phyloP scores from a whole-genome alignment of 2,888 invertebrate species.

The Plemyria rubiginata region DNA sequence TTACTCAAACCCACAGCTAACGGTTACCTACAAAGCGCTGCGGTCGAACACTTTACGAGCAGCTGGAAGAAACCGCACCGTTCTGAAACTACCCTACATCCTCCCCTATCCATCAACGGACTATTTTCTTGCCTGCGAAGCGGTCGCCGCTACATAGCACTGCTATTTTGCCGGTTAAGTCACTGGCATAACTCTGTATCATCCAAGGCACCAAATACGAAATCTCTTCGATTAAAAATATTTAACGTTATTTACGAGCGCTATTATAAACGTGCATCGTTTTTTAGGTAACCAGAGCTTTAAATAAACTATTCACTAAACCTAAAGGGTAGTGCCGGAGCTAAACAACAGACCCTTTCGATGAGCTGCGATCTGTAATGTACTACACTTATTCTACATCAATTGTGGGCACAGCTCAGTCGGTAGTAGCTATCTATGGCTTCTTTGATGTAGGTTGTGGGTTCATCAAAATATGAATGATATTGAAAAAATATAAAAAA shows the following conservation, averaged over 20 bases:
- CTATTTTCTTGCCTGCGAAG: background rate
- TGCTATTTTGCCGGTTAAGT: too few relatives aligned
- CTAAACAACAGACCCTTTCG: slow-evolving; percentile 9
- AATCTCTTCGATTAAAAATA: too few relatives aligned
- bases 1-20: background rate
- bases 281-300: background rate
- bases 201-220: too few relatives aligned
- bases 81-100: slow-evolving; percentile 14
- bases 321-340: slow-evolving; percentile 16
- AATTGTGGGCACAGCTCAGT: background rate
- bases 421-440: too few relatives aligned
- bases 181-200: too few relatives aligned
- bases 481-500: too few relatives aligned
- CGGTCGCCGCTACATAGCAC: background rate
- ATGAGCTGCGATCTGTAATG: slow-evolving; percentile 16
- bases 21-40: slow-evolving; percentile 10
- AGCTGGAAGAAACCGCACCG: slow-evolving; percentile 25
- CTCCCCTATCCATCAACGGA: slow-evolving; percentile 17
- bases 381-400: slow-evolving; percentile 5
- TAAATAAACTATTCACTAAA: slow-evolving; percentile 22
- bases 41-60: slow-evolving; percentile 27
- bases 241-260: background rate
- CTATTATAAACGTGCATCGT: background rate
- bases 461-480: too few relatives aligned
- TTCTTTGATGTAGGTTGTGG: too few relatives aligned